Percentiles rank a stretch among this genome's conserved stretches.
phyloP scores from a whole-genome alignment of 2,888 invertebrate species.

The Spodoptera littoralis region DNA sequence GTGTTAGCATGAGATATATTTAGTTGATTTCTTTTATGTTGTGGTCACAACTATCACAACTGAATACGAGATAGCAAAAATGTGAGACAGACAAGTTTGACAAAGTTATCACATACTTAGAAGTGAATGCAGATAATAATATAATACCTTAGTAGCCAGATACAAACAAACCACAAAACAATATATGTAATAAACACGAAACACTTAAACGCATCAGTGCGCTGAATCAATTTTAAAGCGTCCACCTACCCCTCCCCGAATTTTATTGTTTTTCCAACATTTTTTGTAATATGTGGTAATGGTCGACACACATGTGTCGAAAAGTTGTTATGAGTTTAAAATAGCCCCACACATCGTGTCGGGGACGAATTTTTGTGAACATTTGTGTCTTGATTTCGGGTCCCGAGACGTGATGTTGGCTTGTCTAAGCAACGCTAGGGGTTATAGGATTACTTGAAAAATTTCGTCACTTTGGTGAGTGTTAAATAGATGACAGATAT shows the following conservation, averaged over 20 bases:
- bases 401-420: slow-evolving; percentile 33
- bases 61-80: no score
- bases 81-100: no score
- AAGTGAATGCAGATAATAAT: neutral
- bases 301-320: slow-evolving; percentile 87
- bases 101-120: no score
- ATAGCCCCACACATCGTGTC: slow-evolving; percentile 81
- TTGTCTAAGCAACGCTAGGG: slow-evolving; percentile 7
- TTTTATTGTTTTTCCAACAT: slow-evolving; percentile 87
- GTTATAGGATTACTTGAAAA: slow-evolving; percentile 23
- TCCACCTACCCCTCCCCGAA: slow-evolving; percentile 69
- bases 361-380: slow-evolving; percentile 79
- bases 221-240: slow-evolving; percentile 82
- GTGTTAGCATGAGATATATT: no score
- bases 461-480: no score
- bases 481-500: no score
- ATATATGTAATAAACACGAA: slow-evolving; percentile 34
- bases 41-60: no score
- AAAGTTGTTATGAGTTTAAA: slow-evolving; percentile 88
- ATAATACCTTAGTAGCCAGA: neutral
- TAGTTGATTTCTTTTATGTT: no score
- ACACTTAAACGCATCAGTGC: slow-evolving; percentile 60
- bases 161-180: slow-evolving; percentile 1
- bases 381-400: slow-evolving; percentile 57
- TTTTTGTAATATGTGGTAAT: slow-evolving; percentile 89